Conservation (phyloP, 2,797 vertebrate species). For the Parambassis ranga region DNA sequence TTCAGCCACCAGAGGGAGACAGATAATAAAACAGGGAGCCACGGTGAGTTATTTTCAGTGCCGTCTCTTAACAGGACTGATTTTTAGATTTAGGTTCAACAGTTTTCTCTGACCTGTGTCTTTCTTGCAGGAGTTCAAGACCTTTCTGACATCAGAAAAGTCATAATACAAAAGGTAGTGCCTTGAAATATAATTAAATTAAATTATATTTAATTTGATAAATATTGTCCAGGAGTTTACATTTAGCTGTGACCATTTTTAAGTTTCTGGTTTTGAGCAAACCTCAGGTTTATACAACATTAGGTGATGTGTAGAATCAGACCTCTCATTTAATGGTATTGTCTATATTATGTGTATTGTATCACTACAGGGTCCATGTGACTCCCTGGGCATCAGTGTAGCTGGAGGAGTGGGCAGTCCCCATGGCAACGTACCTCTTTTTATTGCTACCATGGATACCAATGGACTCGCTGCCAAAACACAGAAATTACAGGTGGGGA, state of each 20-base stretch:
- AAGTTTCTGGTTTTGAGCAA: too few relatives aligned
- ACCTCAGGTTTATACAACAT: not conserved
- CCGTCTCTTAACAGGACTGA: too few relatives aligned
- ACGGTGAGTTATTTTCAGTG: constrained; percentile 31
- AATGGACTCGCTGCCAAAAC: constrained; percentile 89
- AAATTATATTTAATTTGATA: too few relatives aligned
- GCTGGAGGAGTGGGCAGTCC: constrained; percentile 89
- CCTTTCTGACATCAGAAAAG: constrained; percentile 41
- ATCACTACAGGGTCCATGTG: constrained; percentile 78
- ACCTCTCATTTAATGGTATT: not conserved
- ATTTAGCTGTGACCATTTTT: too few relatives aligned
- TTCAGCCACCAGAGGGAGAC: constrained; percentile 69
- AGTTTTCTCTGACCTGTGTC: not conserved
- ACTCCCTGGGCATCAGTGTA: constrained; percentile 88
- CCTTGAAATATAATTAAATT: too few relatives aligned
- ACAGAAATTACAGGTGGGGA: constrained; percentile 87
- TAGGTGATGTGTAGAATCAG: constrained; percentile 1
- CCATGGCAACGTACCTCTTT: constrained; percentile 88
- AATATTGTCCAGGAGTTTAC: too few relatives aligned
- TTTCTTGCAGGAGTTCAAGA: constrained; percentile 42
- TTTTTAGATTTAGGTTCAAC: not conserved
- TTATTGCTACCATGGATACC: constrained; percentile 91
- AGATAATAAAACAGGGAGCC: constrained; percentile 39
- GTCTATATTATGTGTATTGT: constrained; percentile 15
- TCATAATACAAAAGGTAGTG: constrained; percentile 70